phyloP scores from a whole-genome alignment of 92 coral and sea anemone genomes.

The Muricea muricata region DNA sequence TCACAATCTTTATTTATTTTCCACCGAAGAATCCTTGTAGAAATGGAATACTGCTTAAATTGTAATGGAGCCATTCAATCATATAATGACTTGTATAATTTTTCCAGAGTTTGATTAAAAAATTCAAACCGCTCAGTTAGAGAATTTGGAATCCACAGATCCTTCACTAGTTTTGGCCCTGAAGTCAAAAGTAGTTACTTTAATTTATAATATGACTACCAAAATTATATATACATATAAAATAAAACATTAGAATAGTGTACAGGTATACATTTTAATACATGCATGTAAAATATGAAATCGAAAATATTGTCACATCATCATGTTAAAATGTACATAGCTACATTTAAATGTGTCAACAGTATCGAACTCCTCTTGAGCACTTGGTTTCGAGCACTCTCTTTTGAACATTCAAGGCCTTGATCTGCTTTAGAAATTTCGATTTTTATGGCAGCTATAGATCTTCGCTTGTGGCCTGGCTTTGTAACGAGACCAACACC shows the following conservation, averaged over 20 bases:
- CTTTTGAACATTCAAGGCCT: not conserved
- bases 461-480: not conserved
- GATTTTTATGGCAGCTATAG: not conserved
- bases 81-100: not conserved
- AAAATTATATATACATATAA: too few species aligned
- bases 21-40: not conserved
- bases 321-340: too few species aligned
- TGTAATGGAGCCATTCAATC: not conserved
- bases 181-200: too few species aligned
- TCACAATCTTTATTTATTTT: not conserved
- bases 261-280: too few species aligned
- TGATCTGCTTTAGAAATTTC: not conserved
- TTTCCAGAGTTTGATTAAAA: not conserved
- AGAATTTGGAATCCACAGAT: constrained; percentile 1
- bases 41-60: not conserved
- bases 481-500: not conserved
- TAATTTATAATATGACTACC: too few species aligned
- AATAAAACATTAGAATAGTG: too few species aligned
- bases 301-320: too few species aligned
- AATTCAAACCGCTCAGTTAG: not conserved
- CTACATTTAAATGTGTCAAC: too few species aligned
- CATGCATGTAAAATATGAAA: too few species aligned
- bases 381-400: too few species aligned
- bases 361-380: too few species aligned
- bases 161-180: not conserved